phyloP scores from a whole-genome alignment of 2,113 vertebrate genomes.

The Porphyrio hochstetteri region DNA sequence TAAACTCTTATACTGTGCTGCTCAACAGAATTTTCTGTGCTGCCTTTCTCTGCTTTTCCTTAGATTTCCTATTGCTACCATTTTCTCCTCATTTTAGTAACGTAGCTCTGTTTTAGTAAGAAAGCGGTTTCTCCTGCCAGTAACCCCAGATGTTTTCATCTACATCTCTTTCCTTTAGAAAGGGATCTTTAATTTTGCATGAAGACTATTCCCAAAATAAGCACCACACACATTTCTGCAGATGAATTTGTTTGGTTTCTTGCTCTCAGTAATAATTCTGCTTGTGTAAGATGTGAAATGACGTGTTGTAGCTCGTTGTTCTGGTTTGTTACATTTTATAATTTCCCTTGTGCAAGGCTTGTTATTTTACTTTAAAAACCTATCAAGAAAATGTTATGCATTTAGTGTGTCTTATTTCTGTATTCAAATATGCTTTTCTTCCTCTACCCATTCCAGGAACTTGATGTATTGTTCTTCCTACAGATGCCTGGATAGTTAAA shows the following conservation, averaged over 20 bases:
- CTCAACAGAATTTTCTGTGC: not conserved
- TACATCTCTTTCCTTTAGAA: not conserved
- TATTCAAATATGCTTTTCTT: not conserved
- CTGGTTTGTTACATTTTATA: not conserved
- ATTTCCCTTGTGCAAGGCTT: not conserved
- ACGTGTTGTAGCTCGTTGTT: not conserved
- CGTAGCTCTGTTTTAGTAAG: not conserved
- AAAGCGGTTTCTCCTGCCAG: not conserved
- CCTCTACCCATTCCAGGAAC: too few relatives aligned
- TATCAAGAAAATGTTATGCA: fast-evolving
- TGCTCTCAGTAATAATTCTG: not conserved
- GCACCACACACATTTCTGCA: not conserved
- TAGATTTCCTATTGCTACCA: not conserved
- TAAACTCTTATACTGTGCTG: not conserved
- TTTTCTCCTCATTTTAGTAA: not conserved
- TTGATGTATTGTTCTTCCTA: too few relatives aligned
- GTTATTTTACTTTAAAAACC: not conserved
- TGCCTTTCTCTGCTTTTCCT: not conserved
- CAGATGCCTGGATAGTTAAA: too few relatives aligned
- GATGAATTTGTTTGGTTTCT: not conserved
- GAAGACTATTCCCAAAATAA: not conserved
- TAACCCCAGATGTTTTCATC: not conserved
- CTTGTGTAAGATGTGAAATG: not conserved
- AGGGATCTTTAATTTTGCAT: not conserved
- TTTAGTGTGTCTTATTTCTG: not conserved